Percentiles rank a stretch among this genome's conserved stretches.
Conservation (phyloP, 2,113 vertebrate genomes). For the Morone saxatilis region DNA sequence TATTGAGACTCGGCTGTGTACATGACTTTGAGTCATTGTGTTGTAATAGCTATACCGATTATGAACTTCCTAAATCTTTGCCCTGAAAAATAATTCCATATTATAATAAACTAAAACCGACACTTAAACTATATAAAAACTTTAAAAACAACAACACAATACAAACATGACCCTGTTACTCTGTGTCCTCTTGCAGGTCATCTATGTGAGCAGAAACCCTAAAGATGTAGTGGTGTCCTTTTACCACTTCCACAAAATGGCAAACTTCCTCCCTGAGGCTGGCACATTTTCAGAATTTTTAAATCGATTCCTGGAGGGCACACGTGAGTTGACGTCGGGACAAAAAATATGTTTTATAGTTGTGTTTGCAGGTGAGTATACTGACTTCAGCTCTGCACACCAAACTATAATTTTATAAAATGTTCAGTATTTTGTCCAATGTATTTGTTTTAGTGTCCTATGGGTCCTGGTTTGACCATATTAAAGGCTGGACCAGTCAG, state of each 20-base stretch:
- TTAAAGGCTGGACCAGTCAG: slow-evolving; percentile 87
- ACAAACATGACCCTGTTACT: not conserved
- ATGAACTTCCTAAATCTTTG: too few relatives aligned
- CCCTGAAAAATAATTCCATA: too few relatives aligned
- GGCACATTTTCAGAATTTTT: slow-evolving; percentile 86
- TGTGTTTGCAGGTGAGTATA: not conserved
- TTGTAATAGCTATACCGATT: too few relatives aligned
- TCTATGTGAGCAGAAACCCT: slow-evolving; percentile 90
- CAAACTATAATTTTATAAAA: not conserved
- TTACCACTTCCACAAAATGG: slow-evolving; percentile 89
- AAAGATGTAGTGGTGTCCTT: slow-evolving; percentile 90
- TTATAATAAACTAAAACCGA: too few relatives aligned
- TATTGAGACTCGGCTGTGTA: too few relatives aligned
- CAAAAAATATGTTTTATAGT: not conserved
- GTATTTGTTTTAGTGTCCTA: slow-evolving; percentile 82
- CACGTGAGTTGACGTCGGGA: slow-evolving; percentile 72
- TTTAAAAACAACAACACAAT: not conserved
- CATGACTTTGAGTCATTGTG: too few relatives aligned
- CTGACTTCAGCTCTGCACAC: not conserved
- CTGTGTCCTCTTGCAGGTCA: slow-evolving; percentile 79
- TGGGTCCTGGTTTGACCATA: slow-evolving; percentile 91
- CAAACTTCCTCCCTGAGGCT: slow-evolving; percentile 86
- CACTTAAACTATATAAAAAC: too few relatives aligned
- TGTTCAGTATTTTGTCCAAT: not conserved
- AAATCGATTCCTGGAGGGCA: slow-evolving; percentile 82